These are phyloP conservation scores for Plectus sambesii DNA, from an alignment of 1,140 invertebrate genomes.

Conservation along the genomic window DNA sequence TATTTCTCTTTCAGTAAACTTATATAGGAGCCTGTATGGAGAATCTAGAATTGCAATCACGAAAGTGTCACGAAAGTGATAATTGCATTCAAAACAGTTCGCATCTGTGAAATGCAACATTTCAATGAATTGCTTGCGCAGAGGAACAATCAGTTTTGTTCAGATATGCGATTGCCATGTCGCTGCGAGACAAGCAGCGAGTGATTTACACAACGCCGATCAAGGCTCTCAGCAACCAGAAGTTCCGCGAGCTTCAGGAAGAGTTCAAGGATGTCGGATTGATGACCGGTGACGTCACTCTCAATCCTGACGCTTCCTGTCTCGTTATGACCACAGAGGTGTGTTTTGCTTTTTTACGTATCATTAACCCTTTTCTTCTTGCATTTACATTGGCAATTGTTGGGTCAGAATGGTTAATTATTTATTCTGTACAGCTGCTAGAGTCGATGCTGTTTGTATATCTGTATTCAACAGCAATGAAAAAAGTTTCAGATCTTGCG, in stretches of 20 bases:
- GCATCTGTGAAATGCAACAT: no score
- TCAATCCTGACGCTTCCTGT: conserved; percentile 91
- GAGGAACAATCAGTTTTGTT: no score
- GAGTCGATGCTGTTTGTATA: not conserved
- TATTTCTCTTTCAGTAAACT: not conserved
- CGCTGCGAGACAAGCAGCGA: conserved; percentile 61
- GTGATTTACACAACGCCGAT: conserved; percentile 99
- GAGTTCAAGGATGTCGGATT: conserved; percentile 96
- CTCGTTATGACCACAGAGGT: conserved; percentile 99
- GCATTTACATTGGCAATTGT: not conserved
- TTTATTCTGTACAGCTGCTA: not conserved
- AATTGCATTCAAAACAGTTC: no score
- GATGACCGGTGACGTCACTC: conserved; percentile 97
- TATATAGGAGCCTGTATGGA: not conserved
- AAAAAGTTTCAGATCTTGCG: conserved; percentile 80
- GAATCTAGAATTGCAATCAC: not conserved
- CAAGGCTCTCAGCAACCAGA: conserved; percentile 98
- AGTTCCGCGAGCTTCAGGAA: conserved; percentile 93
- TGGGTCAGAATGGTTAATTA: not conserved
- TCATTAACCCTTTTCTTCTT: not conserved
- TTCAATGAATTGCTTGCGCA: no score
- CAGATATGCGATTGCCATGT: conserved; percentile 61
- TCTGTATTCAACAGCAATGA: no score
- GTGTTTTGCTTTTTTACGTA: conserved; percentile 15
- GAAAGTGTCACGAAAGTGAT: no score